Evolutionary conservation across 1,140 invertebrate species (phyloP).

Genomic region (Trinorchestia longiramus): DNA sequence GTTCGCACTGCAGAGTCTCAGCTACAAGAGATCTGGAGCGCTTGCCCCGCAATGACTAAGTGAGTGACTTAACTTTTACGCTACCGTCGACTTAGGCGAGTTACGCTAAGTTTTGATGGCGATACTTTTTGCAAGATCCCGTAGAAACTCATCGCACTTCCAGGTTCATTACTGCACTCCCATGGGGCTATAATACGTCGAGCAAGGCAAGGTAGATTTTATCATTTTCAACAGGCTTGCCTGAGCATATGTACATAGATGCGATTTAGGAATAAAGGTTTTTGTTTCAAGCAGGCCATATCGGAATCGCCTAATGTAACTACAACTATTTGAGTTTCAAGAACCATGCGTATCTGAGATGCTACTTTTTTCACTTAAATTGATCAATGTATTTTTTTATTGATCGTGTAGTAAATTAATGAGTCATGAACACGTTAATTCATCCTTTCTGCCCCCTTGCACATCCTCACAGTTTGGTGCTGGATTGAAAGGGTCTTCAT

Average conservation of each 20-base stretch:
- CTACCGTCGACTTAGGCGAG: neutral
- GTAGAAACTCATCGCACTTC: neutral
- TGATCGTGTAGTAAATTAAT: too few relatives aligned
- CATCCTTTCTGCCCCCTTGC: too few relatives aligned
- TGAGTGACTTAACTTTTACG: neutral
- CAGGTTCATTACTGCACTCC: neutral
- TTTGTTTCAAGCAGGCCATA: neutral
- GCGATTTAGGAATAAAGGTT: neutral
- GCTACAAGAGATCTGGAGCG: neutral
- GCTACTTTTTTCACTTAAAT: too few relatives aligned
- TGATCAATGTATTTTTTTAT: too few relatives aligned
- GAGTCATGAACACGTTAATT: too few relatives aligned
- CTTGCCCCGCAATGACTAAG: neutral
- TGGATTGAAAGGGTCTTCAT: too few relatives aligned
- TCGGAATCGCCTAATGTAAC: neutral
- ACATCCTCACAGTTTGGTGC: too few relatives aligned
- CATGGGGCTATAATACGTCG: neutral
- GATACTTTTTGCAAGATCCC: neutral
- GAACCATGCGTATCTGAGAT: too few relatives aligned
- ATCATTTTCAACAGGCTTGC: neutral
- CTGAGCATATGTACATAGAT: neutral
- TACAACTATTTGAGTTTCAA: neutral
- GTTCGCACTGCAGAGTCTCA: neutral
- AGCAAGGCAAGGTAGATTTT: neutral
- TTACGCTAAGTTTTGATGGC: neutral